Base-by-base conservation (phyloP, 2,888 invertebrate genomes). In the Melinaea menophilus region DNA sequence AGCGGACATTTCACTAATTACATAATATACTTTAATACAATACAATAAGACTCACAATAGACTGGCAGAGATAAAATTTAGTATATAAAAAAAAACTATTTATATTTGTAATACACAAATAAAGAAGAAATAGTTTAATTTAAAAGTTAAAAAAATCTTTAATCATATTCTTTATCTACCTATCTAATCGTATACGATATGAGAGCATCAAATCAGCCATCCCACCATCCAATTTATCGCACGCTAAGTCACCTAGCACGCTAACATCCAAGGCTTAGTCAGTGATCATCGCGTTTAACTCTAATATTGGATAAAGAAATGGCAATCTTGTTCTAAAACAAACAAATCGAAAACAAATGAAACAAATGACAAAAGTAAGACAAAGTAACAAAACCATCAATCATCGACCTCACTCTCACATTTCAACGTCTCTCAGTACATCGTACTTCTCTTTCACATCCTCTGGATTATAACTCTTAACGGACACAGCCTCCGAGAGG, bases 391-490 rank as follows among this genome's bases (percentile, higher is more conserved):
- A 62, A 67, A 41, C 51, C 62, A 64, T 57, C 55, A 63, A 65
- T 70, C 69, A 70, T 68, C 65, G 61, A 63, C 55, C 57, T 57
- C 63, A 37, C 55, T 55, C 71, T 82, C 78, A 90, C 90, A 90
- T 87, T 72, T 90, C 89, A n/a, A 89, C 84, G 59, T 88, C 84
- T 75, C 82, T 82, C 62, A 86, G 69, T 47, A 75, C 78, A 59
- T 88, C 90, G 65, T 83, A 86, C 60, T 85, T 85, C 64, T 89
- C 89, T 61, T 86, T 86, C 2, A 87, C 88, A 64, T 89, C 88
- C 3, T 88, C 88, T 0, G 89, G 87, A 59, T 77, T 85, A 62
- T 88, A 88, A 73, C 89, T 90, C 69, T 85, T 90, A 5, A 86
- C 86, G 0, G 88, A 83, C 0, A 81, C 83, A 4, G 82, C 82